Conservation (phyloP, 2,113 vertebrate genomes). For the Equus quagga region DNA sequence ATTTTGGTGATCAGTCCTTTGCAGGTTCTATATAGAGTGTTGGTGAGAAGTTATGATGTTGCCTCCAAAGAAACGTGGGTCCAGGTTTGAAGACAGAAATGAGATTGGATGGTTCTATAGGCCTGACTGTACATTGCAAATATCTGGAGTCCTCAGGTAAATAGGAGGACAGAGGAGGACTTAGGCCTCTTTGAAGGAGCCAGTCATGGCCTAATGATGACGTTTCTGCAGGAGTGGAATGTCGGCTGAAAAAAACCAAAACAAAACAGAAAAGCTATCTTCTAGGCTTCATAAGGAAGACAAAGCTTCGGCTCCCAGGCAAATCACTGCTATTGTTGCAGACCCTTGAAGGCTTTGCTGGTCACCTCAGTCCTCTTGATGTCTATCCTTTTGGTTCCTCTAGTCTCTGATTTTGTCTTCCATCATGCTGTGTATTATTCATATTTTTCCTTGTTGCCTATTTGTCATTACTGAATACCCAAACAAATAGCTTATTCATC, state of each 20-base stretch:
- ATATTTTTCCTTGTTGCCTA: not conserved
- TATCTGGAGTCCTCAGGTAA: not conserved
- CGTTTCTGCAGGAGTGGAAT: not conserved
- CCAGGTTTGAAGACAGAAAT: slow-evolving; percentile 11
- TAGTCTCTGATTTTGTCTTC: not conserved
- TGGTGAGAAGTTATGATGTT: not conserved
- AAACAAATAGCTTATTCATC: not conserved
- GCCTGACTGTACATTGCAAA: not conserved
- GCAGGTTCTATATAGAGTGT: not conserved
- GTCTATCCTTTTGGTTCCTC: not conserved
- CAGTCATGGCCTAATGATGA: not conserved
- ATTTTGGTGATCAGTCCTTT: not conserved
- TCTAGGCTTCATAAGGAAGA: not conserved
- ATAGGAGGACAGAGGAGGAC: not conserved
- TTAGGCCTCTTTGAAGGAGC: not conserved
- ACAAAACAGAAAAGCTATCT: not conserved
- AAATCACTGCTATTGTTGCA: not conserved
- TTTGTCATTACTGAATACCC: not conserved
- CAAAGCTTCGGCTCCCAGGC: not conserved
- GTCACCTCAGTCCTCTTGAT: not conserved
- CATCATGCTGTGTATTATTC: not conserved
- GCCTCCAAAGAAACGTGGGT: not conserved
- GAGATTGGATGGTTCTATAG: not conserved
- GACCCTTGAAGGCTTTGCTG: not conserved
- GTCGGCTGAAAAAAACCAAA: not conserved